Evolutionary conservation across 2,888 invertebrate species (phyloP).

Genomic region (Meghimatium bilineatum): DNA sequence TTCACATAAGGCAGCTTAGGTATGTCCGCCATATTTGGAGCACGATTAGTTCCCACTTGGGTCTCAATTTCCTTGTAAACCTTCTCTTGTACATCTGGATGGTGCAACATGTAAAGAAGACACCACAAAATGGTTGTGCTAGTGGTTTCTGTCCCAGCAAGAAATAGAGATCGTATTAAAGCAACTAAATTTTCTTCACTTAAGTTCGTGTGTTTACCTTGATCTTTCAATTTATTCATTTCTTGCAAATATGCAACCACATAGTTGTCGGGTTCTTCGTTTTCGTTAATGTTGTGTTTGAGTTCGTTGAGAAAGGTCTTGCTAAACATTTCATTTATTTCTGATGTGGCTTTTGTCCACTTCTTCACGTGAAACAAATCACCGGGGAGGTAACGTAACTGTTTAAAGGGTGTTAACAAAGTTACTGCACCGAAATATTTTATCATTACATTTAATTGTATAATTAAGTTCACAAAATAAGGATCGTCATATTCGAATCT

Average conservation of each 20-base stretch:
- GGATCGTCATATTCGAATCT: conserved; percentile 35
- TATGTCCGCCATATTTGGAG: conserved; percentile 49
- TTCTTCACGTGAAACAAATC: conserved; percentile 22
- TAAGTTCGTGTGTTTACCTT: background rate
- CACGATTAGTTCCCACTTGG: conserved; percentile 69
- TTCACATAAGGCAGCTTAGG: conserved; percentile 53
- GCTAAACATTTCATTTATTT: background rate
- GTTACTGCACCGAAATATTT: background rate
- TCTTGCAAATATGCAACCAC: conserved; percentile 1
- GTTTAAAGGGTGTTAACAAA: background rate
- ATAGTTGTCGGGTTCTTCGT: conserved; percentile 14
- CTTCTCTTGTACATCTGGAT: conserved; percentile 80
- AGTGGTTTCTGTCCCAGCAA: background rate
- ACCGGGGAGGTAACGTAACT: background rate
- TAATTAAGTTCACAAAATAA: background rate
- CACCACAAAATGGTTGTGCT: conserved; percentile 91
- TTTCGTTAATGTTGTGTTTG: background rate
- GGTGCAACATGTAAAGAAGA: conserved; percentile 86
- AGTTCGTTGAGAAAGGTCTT: background rate
- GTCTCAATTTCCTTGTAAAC: conserved; percentile 47
- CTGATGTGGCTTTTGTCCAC: background rate
- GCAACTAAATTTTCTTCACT: conserved; percentile 15
- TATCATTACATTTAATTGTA: background rate
- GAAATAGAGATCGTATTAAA: background rate
- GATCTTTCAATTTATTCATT: conserved; percentile 5